Percentiles rank a stretch among this genome's conserved stretches.
Conservation (phyloP, 2,888 invertebrate species). For the Lepidochrysops patricia region DNA sequence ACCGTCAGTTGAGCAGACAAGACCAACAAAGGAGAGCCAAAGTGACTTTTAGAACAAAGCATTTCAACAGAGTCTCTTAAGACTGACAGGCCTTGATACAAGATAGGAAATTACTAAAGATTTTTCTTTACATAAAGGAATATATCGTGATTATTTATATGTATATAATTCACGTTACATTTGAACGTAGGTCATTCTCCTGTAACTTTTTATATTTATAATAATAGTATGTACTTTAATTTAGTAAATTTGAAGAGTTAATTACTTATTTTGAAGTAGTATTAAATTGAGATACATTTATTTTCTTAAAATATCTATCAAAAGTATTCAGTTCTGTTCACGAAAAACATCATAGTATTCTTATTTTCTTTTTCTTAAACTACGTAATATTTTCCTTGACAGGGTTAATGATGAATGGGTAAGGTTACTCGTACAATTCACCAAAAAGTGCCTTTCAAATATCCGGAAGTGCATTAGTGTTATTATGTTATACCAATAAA, state of each 20-base stretch:
- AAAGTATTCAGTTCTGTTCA: too few relatives aligned
- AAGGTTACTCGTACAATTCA: not conserved
- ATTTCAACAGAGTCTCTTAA: not conserved
- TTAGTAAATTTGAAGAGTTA: not conserved
- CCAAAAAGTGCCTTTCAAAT: not conserved
- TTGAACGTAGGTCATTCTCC: not conserved
- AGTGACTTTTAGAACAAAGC: slow-evolving; percentile 8
- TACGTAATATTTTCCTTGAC: too few relatives aligned
- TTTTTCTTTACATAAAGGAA: not conserved
- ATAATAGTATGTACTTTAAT: too few relatives aligned
- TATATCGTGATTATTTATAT: not conserved
- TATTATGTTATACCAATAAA: too few relatives aligned
- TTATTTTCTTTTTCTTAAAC: too few relatives aligned
- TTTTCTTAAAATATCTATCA: too few relatives aligned
- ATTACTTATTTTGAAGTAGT: too few relatives aligned
- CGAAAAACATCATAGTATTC: too few relatives aligned
- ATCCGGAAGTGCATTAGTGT: not conserved
- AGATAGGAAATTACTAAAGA: not conserved
- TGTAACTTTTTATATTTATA: not conserved
- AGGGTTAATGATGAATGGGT: too few relatives aligned
- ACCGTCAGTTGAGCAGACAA: slow-evolving; percentile 5
- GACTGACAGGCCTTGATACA: not conserved
- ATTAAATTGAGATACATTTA: too few relatives aligned
- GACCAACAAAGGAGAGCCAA: slow-evolving; percentile 5
- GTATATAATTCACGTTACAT: not conserved